These are phyloP conservation scores for Malacoraja senta DNA, from an alignment of 2,797 vertebrate genomes.

Conservation along the genomic window DNA sequence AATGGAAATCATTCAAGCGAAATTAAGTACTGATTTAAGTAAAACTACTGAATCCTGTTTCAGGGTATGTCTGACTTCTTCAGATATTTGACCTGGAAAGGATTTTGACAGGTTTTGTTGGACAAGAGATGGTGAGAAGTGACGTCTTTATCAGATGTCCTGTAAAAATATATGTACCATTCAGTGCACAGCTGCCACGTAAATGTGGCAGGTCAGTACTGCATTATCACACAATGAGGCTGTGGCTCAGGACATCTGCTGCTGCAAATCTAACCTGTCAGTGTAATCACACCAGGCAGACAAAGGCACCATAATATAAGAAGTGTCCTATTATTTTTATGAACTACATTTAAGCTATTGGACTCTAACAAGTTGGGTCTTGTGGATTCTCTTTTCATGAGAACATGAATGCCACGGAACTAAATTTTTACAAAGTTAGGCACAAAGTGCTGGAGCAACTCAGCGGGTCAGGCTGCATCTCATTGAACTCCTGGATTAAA, in stretches of 20 bases:
- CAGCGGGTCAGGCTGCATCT: no score
- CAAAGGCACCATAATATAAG: background rate
- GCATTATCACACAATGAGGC: no score
- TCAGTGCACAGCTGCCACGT: background rate
- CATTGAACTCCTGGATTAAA: no score
- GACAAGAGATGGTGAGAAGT: background rate
- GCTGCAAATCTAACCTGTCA: background rate
- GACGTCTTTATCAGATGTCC: constrained; percentile 22
- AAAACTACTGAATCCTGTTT: background rate
- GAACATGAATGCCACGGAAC: background rate
- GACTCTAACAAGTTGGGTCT: background rate
- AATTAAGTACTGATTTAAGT: constrained; percentile 5
- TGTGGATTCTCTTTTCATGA: background rate
- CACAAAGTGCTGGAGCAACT: no score
- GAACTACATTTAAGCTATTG: background rate
- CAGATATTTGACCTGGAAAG: constrained; percentile 5
- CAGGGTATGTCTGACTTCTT: constrained; percentile 16
- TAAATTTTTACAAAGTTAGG: background rate
- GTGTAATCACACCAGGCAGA: constrained; percentile 1
- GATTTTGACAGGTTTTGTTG: constrained; percentile 23
- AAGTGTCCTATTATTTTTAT: background rate
- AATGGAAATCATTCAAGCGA: background rate
- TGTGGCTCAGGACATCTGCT: background rate
- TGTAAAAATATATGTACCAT: background rate
- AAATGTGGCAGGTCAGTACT: background rate